Percentiles rank a stretch among this genome's conserved stretches.
These are phyloP conservation scores for Antedon mediterranea DNA, from an alignment of 53 echinoderm and acorn worm species.

Conservation along the genomic window DNA sequence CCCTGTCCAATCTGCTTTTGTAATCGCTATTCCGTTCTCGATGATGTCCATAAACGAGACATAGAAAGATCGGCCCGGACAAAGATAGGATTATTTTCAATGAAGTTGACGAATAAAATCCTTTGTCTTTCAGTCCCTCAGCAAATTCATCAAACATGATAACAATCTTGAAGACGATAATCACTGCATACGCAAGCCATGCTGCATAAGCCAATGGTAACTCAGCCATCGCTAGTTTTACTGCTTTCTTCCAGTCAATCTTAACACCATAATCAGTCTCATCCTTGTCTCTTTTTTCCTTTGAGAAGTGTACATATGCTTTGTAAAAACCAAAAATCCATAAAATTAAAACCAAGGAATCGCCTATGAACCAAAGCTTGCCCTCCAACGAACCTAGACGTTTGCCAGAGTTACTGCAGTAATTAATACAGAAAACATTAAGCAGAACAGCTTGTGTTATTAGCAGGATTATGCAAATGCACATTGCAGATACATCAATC, in stretches of 20 bases:
- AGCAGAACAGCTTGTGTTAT: conserved; percentile 32
- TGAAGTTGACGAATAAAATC: conserved; percentile 37
- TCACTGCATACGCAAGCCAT: conserved; percentile 43
- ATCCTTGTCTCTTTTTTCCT: not conserved
- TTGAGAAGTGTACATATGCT: conserved; percentile 14
- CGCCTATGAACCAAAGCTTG: conserved; percentile 53
- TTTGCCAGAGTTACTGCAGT: conserved; percentile 15
- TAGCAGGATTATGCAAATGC: conserved; percentile 46
- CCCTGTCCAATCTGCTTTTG: conserved; percentile 38
- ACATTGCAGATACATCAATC: conserved; percentile 29
- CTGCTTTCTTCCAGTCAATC: not conserved
- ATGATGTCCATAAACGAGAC: conserved; percentile 50
- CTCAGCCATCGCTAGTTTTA: conserved; percentile 21
- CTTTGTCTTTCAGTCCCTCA: conserved; percentile 2
- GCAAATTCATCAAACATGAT: conserved; percentile 60
- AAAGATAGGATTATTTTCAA: conserved; percentile 52
- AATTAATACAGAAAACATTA: conserved; percentile 40
- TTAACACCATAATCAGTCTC: not conserved
- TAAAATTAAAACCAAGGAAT: conserved; percentile 32
- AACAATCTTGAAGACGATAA: conserved; percentile 40
- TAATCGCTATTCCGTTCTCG: conserved; percentile 38
- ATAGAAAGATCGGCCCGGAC: conserved; percentile 38
- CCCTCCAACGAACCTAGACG: conserved; percentile 2
- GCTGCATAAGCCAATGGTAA: conserved; percentile 45
- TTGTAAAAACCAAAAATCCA: conserved; percentile 31